phyloP scores from a whole-genome alignment of 2,113 vertebrate species.

The Nansenia antarctica region DNA sequence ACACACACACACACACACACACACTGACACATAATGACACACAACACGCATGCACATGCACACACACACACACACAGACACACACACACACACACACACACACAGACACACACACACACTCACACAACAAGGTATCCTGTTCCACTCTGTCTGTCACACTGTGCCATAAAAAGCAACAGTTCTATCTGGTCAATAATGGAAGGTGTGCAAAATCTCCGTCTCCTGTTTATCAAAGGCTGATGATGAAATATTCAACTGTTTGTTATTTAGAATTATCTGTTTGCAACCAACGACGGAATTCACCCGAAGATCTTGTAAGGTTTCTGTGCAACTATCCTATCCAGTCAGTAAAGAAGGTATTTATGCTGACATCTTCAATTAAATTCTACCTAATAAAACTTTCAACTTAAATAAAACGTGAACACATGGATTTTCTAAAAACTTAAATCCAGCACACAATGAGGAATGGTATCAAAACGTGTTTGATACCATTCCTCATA shows the following conservation, averaged over 20 bases:
- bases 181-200: conserved; percentile 5
- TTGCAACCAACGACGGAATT: neutral
- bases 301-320: neutral
- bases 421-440: too few relatives aligned
- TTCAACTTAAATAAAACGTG: too few relatives aligned
- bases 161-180: neutral
- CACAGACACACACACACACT: conserved; percentile 10
- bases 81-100: conserved; percentile 12
- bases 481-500: too few relatives aligned
- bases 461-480: too few relatives aligned
- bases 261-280: neutral
- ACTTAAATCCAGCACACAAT: too few relatives aligned
- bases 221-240: conserved; percentile 25
- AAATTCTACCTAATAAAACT: neutral
- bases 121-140: neutral
- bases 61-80: neutral
- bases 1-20: conserved; percentile 10
- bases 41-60: conserved; percentile 13
- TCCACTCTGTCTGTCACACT: conserved; percentile 30
- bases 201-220: neutral
- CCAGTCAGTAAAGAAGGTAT: neutral
- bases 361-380: neutral
- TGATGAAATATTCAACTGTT: neutral
- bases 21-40: neutral
- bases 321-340: neutral